Percentiles rank a stretch among this genome's conserved stretches.
phyloP scores from a whole-genome alignment of 2,797 vertebrate genomes.

The Sarcoramphus papa region DNA sequence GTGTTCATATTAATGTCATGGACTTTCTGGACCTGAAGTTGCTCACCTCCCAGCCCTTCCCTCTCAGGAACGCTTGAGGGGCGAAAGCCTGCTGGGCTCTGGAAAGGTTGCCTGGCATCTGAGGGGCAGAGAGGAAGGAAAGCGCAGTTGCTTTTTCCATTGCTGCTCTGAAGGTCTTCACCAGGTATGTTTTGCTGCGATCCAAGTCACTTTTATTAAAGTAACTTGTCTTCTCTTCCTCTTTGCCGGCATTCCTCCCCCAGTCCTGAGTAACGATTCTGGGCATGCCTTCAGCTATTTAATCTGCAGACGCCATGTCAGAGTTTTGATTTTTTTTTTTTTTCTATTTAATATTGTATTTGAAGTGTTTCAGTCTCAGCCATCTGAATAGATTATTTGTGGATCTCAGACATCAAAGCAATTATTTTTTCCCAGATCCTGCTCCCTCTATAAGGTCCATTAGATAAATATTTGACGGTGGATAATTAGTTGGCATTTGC shows the following conservation, averaged over 20 bases:
- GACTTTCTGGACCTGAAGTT: not conserved
- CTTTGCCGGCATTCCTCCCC: not conserved
- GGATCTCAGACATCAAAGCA: not conserved
- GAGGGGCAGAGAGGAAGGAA: not conserved
- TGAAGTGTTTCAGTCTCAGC: not conserved
- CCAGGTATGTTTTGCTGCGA: not conserved
- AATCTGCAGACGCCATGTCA: not conserved
- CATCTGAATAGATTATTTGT: not conserved
- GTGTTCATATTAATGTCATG: not conserved
- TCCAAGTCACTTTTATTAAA: not conserved
- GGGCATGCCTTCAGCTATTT: not conserved
- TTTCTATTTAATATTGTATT: not conserved
- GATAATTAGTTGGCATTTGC: not conserved
- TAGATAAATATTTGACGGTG: not conserved
- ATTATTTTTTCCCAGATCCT: not conserved
- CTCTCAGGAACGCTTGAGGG: not conserved
- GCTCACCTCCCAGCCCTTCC: not conserved
- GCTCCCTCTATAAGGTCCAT: not conserved
- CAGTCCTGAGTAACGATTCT: not conserved
- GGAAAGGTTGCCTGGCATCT: not conserved
- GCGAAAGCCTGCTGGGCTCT: not conserved
- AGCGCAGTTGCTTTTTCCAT: fast-evolving
- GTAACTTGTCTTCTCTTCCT: not conserved
- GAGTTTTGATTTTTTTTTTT: not conserved
- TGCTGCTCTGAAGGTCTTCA: not conserved